These are phyloP conservation scores for Amphiprion percula DNA, from an alignment of 2,113 vertebrate species.

Conservation along the genomic window DNA sequence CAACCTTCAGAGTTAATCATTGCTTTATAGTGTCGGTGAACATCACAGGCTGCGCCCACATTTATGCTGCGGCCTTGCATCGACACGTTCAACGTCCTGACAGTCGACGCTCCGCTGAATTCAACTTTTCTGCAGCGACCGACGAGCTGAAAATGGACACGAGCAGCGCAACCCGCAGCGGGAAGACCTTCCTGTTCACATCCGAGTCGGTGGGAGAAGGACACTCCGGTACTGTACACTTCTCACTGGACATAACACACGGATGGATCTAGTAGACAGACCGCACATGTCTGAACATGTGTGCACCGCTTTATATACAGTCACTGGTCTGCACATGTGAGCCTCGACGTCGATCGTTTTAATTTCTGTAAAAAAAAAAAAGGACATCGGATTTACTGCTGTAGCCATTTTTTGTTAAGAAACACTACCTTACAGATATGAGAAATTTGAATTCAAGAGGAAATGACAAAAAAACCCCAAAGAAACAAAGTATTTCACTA, in stretches of 20 bases:
- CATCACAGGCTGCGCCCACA: neutral
- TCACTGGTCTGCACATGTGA: no score
- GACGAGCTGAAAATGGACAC: slow-evolving; percentile 68
- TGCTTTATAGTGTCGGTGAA: neutral
- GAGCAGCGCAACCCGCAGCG: slow-evolving; percentile 40
- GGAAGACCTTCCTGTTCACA: slow-evolving; percentile 84
- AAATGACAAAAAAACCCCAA: no score
- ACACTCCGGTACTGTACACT: slow-evolving; percentile 77
- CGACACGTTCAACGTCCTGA: neutral
- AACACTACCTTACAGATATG: no score
- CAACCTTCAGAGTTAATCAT: slow-evolving; percentile 23
- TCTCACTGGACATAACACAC: neutral
- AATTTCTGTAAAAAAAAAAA: no score
- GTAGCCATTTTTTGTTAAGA: no score
- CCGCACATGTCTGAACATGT: neutral
- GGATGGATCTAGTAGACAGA: neutral
- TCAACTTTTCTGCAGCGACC: neutral
- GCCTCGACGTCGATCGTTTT: no score
- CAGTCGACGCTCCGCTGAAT: neutral
- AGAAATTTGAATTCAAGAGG: no score
- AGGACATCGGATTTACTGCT: no score
- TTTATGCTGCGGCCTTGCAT: neutral
- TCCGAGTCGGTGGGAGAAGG: slow-evolving; percentile 85
- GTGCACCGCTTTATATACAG: no score
- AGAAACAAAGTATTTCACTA: no score